Evolutionary conservation across 2,113 vertebrate genomes (phyloP), one percentile per base, ranked within the genome.

Genomic region (Phylloscopus trochiloides): DNA sequence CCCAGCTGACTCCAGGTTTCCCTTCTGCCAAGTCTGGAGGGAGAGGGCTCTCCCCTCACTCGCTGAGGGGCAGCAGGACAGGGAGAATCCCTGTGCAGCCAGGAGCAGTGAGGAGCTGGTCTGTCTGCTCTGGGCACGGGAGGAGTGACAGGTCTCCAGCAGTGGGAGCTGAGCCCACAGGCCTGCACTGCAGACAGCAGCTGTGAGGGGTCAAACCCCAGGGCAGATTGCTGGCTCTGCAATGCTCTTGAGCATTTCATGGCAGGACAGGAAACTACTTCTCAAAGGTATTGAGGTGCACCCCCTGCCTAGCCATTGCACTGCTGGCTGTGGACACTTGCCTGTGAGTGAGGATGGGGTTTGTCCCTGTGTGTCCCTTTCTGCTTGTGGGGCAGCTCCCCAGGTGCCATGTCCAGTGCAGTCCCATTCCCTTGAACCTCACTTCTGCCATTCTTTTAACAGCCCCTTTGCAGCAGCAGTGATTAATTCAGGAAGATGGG

Each of bases 21-120:
- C 68, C 74, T 94, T 94, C 75, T 72, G 86, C 92, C 62, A 96
- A 97, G 96, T 94, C 97, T 57, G 55, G 62, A 78, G 59, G 81
- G 84, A 96, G 72, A 78, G 57, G 32, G 54, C 38, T 92, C 57
- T 80, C 45, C 62, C 63, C 74, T 90, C 4, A 3, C 92, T 94
- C 10, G 0, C 48, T 13, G 31, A 55, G 7, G n/a, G 81, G 76
- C 79, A 65, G 85, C 67, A 54, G 80, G 84, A n/a, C 32, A 34
- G 48, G 58, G 48, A 82, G 51, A 42, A 42, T 59, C 42, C 50
- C 43, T 4, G 22, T 10, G 25, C 73, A 76, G 24, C 21, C 51
- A 3, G 59, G 45, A 75, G 17, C 12, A 29, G 59, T 3, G 3
- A 29, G 52, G 17, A 72, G 62, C 72, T 71, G 6, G 0, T n/a